Evolutionary conservation across 2,113 vertebrate genomes (phyloP).

Genomic region (Bothrops jararaca): DNA sequence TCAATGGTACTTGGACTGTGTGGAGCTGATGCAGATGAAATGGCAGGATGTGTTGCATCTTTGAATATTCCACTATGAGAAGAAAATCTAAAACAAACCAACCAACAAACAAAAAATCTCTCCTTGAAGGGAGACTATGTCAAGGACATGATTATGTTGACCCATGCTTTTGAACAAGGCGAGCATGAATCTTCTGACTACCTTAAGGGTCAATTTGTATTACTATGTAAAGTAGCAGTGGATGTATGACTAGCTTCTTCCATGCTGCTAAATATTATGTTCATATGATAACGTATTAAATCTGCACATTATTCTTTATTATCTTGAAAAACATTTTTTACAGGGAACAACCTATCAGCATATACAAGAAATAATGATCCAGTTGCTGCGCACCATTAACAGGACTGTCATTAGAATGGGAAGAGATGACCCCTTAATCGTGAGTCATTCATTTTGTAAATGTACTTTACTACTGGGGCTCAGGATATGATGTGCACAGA

Average conservation of each 20-base stretch:
- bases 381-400: conserved; percentile 87
- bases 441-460: conserved; percentile 73
- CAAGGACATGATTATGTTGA: not conserved
- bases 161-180: not conserved
- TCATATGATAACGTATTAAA: not conserved
- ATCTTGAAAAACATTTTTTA: conserved; percentile 41
- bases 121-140: not conserved
- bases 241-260: not conserved
- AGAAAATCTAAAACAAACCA: not conserved
- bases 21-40: not conserved
- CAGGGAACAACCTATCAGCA: conserved; percentile 87
- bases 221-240: not conserved
- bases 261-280: not conserved
- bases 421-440: conserved; percentile 84
- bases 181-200: not conserved
- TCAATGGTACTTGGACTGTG: not conserved
- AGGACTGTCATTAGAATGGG: conserved; percentile 89
- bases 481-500: not conserved
- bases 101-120: not conserved
- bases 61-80: not conserved
- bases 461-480: not conserved
- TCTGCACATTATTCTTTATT: not conserved
- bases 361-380: conserved; percentile 87
- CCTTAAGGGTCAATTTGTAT: not conserved
- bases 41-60: not conserved